These are phyloP conservation scores for Leptarthrus brevirostris DNA, from an alignment of 2,888 invertebrate genomes.

Conservation along the genomic window DNA sequence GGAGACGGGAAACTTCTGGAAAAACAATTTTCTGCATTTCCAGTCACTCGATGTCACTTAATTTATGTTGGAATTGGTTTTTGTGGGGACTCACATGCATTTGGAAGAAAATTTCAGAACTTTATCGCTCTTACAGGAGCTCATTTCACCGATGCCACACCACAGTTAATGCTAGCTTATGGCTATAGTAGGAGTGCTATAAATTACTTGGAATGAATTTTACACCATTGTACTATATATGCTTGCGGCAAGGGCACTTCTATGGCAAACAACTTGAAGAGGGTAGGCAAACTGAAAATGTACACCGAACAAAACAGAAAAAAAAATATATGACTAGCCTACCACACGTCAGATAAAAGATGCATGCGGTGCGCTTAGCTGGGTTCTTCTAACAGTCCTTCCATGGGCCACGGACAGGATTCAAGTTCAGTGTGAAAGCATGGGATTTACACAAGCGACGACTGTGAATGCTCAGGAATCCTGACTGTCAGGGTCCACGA, in stretches of 20 bases:
- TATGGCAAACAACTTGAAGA: slow-evolving; percentile 10
- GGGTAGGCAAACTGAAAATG: slow-evolving; percentile 18
- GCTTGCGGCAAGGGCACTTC: slow-evolving; percentile 2
- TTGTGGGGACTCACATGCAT: slow-evolving; percentile 50
- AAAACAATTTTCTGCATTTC: slow-evolving; percentile 54
- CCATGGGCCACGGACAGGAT: not conserved
- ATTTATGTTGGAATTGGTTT: slow-evolving; percentile 54
- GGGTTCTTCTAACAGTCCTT: not conserved
- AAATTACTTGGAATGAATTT: slow-evolving; percentile 39
- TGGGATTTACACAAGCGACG: not conserved
- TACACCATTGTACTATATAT: slow-evolving; percentile 21
- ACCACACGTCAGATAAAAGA: slow-evolving; percentile 28
- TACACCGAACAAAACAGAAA: slow-evolving; percentile 30
- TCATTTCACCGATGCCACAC: slow-evolving; percentile 37
- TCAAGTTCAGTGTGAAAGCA: slow-evolving; percentile 12
- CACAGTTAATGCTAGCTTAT: not conserved
- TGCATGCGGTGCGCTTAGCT: not conserved
- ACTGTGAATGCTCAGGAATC: not conserved
- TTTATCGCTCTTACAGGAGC: slow-evolving; percentile 40
- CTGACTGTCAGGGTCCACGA: not conserved
- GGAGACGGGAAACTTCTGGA: slow-evolving; percentile 40
- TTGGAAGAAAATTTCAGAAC: slow-evolving; percentile 48
- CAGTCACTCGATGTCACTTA: slow-evolving; percentile 51
- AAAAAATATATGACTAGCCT: slow-evolving; percentile 25
- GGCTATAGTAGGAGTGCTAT: slow-evolving; percentile 10